Percentiles rank a stretch among this genome's conserved stretches.
Conservation (phyloP, 2,113 vertebrate species). For the Butorides virescens region DNA sequence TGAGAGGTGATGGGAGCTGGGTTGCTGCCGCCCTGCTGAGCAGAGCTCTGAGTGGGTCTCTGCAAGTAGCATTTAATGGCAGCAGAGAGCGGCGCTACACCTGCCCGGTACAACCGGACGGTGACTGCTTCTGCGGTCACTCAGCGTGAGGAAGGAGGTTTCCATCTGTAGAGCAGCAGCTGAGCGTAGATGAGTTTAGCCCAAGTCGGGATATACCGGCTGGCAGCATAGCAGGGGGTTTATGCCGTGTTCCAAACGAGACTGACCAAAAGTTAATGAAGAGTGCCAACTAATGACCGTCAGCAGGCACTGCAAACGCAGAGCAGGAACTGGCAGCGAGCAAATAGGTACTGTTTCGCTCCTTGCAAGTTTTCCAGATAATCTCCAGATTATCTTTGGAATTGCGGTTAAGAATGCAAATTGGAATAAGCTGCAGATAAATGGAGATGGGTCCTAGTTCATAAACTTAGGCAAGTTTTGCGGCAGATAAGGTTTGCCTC, state of each 20-base stretch:
- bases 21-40: not conserved
- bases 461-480: not conserved
- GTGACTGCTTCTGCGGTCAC: not conserved
- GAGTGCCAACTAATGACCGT: not conserved
- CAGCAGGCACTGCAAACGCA: not conserved
- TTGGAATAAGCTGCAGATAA: fast-evolving
- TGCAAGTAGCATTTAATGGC: not conserved
- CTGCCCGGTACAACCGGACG: not conserved
- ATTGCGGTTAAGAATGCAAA: not conserved
- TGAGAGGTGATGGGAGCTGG: not conserved
- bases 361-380: not conserved
- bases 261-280: not conserved
- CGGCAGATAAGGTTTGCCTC: not conserved
- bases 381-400: not conserved
- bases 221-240: not conserved
- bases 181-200: not conserved
- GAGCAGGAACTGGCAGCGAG: not conserved
- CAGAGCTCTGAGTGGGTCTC: not conserved
- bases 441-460: not conserved
- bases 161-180: not conserved
- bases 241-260: not conserved
- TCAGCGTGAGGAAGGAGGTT: not conserved
- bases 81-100: not conserved
- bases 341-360: not conserved
- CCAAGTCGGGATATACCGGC: not conserved